phyloP scores from a whole-genome alignment of 2,797 vertebrate genomes.

The Pyrocephalus nanus region DNA sequence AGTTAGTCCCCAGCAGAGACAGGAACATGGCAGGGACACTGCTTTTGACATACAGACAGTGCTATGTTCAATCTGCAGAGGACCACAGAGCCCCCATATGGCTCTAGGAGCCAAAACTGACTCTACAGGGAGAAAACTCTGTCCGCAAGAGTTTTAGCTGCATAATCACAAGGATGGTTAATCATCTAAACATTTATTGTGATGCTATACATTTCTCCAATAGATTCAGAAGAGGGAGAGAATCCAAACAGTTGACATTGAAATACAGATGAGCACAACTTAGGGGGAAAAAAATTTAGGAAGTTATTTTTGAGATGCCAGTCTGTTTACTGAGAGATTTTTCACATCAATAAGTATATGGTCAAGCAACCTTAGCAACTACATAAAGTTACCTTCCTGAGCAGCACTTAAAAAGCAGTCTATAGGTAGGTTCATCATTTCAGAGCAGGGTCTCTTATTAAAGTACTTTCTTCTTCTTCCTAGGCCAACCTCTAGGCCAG shows the following conservation, averaged over 20 bases:
- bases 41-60: neutral
- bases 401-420: neutral
- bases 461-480: neutral
- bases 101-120: neutral
- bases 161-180: neutral
- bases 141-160: neutral
- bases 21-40: neutral
- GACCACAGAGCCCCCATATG: neutral
- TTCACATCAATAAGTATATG: neutral
- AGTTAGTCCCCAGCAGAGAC: neutral
- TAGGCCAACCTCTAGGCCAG: neutral
- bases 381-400: neutral
- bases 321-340: neutral
- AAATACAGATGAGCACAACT: neutral
- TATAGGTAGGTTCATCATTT: neutral
- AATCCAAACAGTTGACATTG: neutral
- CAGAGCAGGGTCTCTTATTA: neutral
- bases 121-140: neutral
- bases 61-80: neutral
- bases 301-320: neutral
- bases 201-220: neutral
- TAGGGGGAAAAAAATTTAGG: neutral
- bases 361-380: neutral
- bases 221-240: neutral
- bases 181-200: neutral